Base-by-base conservation (phyloP, 2,797 vertebrate genomes). In the Notoglanidium macrostoma region DNA sequence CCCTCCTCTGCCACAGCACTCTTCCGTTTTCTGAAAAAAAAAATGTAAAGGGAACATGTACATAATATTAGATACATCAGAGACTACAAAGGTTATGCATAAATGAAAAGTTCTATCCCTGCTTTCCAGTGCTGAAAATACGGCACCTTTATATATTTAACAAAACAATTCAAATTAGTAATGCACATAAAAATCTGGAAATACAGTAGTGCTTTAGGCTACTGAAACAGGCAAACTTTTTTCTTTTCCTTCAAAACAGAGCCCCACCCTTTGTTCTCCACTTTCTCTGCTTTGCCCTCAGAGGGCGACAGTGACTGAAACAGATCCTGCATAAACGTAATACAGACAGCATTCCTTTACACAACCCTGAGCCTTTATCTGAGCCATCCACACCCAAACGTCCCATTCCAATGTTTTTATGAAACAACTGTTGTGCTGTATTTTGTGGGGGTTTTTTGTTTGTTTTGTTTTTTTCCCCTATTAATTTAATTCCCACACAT, bases 1-100 rank as follows among this genome's bases (percentile, higher is more conserved):
- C 91, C 89, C 86, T 92, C 89, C 29, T 86, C 89, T 83, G 81
- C 87, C 89, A 88, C 91, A 93, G 89, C 81, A 78, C 23, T 91
- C 89, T 89, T 92, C 88, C 93, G 92, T 93, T 92, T 93, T 94
- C 94, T 95, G 92, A 61, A 91, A 88, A 74, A 19, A 85, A 21
- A 35, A 68, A 81, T 44, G 9, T 68, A 85, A 88, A 73, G 78
- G 9, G 59, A 83, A 79, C n/a, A 70, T 17, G 15, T 70, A 44
- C 15, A 51, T 81, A 32, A 57, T 17, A 57, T 32, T 83, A 83
- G 2, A 12, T 4, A 29, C 10, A n/a, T 26, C 12, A 2, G 8
- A 40, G 55, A 80, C 6, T 61, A 44, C 57, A 81, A 44, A 44
- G 54, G 35, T 40, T 61, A 2, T 29, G 55, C 23, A 80, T 61